phyloP scores from a whole-genome alignment of 1,140 invertebrate species.

The Neotoxoptera formosana region DNA sequence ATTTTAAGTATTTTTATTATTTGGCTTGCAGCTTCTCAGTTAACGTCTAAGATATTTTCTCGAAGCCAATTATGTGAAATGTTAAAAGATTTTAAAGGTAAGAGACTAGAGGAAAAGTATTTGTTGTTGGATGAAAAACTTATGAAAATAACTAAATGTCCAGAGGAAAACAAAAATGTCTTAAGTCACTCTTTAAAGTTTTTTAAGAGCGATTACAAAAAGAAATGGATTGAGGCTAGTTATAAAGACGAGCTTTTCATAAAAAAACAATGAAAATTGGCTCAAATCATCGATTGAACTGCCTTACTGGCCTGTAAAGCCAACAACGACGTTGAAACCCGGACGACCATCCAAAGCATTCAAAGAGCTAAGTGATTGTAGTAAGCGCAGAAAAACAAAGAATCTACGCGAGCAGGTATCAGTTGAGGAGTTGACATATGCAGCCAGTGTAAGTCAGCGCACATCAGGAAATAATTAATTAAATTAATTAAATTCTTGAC shows the following conservation, averaged over 20 bases:
- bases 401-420: not conserved
- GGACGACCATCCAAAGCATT: not conserved
- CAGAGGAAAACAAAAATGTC: not conserved
- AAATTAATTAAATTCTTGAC: not conserved
- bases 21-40: not conserved
- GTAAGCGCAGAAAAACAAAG: not conserved
- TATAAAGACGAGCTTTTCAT: not conserved
- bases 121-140: not conserved
- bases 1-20: not conserved
- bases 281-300: not conserved
- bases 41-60: not conserved
- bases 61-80: not conserved
- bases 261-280: constrained; percentile 3
- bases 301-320: not conserved
- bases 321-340: not conserved
- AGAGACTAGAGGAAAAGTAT: not conserved
- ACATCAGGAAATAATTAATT: not conserved
- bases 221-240: not conserved
- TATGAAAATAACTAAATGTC: not conserved
- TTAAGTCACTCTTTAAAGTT: not conserved
- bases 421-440: not conserved
- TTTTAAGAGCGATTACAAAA: not conserved
- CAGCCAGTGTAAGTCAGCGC: not conserved
- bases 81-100: not conserved
- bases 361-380: not conserved